Evolutionary conservation across 2,797 vertebrate species (phyloP).

Genomic region (Zenarchopterus dispar): DNA sequence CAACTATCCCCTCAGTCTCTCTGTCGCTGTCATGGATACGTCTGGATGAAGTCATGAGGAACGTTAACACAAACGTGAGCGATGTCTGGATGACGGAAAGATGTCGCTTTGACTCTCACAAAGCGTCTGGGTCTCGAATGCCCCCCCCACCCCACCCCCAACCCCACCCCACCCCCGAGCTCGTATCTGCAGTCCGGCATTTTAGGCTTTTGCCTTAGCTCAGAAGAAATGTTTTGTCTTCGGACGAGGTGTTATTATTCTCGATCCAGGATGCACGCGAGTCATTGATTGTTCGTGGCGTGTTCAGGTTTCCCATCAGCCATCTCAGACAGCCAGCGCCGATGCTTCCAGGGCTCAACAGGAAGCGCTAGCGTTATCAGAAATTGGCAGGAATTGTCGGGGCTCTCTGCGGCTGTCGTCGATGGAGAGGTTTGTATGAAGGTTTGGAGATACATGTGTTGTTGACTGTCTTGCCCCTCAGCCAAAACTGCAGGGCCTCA

Average conservation of each 20-base stretch:
- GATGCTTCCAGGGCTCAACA: constrained; percentile 11
- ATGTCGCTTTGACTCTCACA: background rate
- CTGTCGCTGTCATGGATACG: background rate
- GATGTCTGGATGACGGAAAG: background rate
- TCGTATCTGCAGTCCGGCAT: constrained; percentile 11
- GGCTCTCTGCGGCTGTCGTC: constrained; percentile 32
- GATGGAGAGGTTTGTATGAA: constrained; percentile 57
- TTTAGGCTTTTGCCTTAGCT: background rate
- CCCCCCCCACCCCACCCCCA: too few relatives aligned
- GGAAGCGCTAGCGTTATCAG: constrained; percentile 1
- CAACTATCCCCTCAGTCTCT: background rate
- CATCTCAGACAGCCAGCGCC: background rate
- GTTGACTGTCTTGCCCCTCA: constrained; percentile 79
- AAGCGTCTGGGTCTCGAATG: background rate
- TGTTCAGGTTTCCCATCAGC: constrained; percentile 6
- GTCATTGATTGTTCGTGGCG: constrained; percentile 5
- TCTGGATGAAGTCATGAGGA: background rate
- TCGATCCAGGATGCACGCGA: background rate
- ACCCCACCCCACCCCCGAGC: too few relatives aligned
- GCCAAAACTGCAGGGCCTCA: constrained; percentile 76
- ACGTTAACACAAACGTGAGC: background rate
- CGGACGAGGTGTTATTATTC: background rate
- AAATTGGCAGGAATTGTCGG: constrained; percentile 11
- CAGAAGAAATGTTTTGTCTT: too few relatives aligned
- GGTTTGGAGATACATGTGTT: constrained; percentile 75